Percentiles rank a stretch among this genome's conserved stretches.
These are phyloP conservation scores for Odontocolon sp. DNA, from an alignment of 2,888 invertebrate genomes.

Conservation along the genomic window DNA sequence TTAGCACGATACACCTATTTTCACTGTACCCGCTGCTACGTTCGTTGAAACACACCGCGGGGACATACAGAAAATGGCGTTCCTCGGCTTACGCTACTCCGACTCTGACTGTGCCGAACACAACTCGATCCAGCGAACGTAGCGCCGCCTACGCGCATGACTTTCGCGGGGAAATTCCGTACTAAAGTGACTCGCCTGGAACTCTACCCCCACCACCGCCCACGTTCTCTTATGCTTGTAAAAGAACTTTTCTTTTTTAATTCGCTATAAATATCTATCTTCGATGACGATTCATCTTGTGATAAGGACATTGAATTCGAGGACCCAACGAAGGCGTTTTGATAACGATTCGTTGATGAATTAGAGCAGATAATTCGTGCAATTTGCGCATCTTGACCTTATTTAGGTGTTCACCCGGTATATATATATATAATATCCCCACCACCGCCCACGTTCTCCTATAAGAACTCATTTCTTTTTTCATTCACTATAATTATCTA, in stretches of 20 bases:
- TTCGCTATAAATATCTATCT: too few species aligned
- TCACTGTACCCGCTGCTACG: constrained; percentile 24
- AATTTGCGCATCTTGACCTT: too few species aligned
- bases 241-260: not conserved
- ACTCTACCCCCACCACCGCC: not conserved
- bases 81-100: constrained; percentile 55
- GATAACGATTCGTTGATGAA: too few species aligned
- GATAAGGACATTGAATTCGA: too few species aligned
- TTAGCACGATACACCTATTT: constrained; percentile 11
- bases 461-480: too few species aligned
- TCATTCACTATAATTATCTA: too few species aligned
- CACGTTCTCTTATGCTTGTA: not conserved
- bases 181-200: not conserved
- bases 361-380: too few species aligned
- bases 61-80: constrained; percentile 61
- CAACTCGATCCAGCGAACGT: constrained; percentile 42
- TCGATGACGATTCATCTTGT: too few species aligned
- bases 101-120: constrained; percentile 49
- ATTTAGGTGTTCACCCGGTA: too few species aligned
- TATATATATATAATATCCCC: too few species aligned
- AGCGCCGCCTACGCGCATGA: constrained; percentile 45
- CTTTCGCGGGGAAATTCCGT: not conserved
- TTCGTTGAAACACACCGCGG: constrained; percentile 29
- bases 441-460: too few species aligned
- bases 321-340: too few species aligned